These are phyloP conservation scores for Oscheius sp. DNA, from an alignment of 2,888 invertebrate species.

Conservation along the genomic window DNA sequence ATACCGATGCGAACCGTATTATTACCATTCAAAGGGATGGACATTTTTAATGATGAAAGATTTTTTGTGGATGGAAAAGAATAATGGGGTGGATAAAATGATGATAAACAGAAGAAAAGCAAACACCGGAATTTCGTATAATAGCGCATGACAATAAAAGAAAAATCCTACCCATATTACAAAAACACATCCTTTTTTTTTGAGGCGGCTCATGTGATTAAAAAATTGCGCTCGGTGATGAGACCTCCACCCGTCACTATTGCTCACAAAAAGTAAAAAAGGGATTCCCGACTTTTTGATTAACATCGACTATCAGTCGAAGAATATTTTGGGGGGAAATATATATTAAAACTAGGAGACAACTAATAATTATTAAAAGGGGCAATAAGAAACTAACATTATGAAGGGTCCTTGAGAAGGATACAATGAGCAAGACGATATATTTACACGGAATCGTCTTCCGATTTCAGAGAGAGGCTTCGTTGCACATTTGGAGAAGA, in stretches of 20 bases:
- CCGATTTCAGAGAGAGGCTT: conserved; percentile 50
- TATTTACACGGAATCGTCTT: conserved; percentile 42
- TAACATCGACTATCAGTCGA: too few relatives aligned
- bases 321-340: neutral
- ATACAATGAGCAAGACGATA: neutral
- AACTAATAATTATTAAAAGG: conserved; percentile 6
- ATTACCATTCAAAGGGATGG: too few relatives aligned
- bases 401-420: conserved; percentile 24
- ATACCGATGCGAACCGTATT: too few relatives aligned
- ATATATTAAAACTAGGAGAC: neutral
- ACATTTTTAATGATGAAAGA: neutral
- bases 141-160: conserved; percentile 2
- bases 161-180: conserved; percentile 21
- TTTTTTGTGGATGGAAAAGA: neutral
- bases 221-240: too few relatives aligned
- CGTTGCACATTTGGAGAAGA: conserved; percentile 48
- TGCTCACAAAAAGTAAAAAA: conserved; percentile 18
- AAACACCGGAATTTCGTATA: neutral
- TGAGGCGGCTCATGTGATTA: neutral
- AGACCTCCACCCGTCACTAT: conserved; percentile 29
- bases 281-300: neutral
- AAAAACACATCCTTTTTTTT: neutral
- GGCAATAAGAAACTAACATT: neutral
- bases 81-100: neutral
- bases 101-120: neutral